phyloP scores from a whole-genome alignment of 1,140 invertebrate species.

The Ceratina japonica region DNA sequence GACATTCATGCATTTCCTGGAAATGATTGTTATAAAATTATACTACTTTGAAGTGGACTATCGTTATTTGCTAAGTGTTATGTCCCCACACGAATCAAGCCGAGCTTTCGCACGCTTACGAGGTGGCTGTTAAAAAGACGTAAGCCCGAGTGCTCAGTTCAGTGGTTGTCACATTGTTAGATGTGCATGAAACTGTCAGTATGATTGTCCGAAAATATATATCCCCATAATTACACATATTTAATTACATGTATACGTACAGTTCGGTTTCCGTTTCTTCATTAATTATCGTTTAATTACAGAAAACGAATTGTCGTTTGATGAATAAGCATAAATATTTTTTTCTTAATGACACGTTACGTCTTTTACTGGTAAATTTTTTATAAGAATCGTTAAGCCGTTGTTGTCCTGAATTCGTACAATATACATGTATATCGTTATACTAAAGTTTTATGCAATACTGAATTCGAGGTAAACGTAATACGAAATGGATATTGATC shows the following conservation, averaged over 20 bases:
- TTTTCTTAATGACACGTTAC: background rate
- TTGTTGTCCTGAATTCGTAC: background rate
- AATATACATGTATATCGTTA: background rate
- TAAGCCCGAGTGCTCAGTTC: constrained; percentile 46
- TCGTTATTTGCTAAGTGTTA: constrained; percentile 42
- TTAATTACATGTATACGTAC: background rate
- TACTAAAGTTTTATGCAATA: background rate
- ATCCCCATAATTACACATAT: background rate
- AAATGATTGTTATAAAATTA: background rate
- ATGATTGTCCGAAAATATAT: constrained; percentile 15
- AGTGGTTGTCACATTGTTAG: constrained; percentile 54
- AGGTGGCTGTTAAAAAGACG: constrained; percentile 63
- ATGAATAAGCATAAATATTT: background rate
- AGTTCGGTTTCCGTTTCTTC: background rate
- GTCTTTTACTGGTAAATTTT: background rate
- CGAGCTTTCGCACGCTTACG: constrained; percentile 76
- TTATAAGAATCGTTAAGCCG: background rate
- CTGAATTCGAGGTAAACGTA: background rate
- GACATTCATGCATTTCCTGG: no score
- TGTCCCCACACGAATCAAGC: constrained; percentile 63
- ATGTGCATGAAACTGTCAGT: constrained; percentile 52
- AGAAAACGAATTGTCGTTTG: no score
- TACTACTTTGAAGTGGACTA: background rate
- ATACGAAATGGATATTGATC: background rate
- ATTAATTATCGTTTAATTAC: background rate